Evolutionary conservation across 1,140 invertebrate species (phyloP), one percentile per base, ranked within the genome.

Genomic region (Drosophila repletoides): DNA sequence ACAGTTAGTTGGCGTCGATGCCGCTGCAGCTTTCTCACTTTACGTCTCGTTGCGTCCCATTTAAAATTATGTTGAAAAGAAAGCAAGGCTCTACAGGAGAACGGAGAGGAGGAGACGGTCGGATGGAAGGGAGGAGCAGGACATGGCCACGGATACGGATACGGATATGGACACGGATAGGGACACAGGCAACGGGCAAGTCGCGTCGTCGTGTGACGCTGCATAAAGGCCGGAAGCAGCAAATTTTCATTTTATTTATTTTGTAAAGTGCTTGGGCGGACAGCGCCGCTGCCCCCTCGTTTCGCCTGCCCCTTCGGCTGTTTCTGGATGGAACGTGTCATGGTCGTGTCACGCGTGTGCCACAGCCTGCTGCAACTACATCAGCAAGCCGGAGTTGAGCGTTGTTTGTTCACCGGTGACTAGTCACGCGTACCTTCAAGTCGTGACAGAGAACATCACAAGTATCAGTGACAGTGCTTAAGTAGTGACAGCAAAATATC

Each of bases 211-310:
- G 64, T 53, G 56, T 61, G 58, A 53, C 48, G 58, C 26, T 68
- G 65, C 65, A 68, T 61, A 68, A 58, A 59, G 63, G 70, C 80
- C 79, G 80, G 79, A 84, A 84, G 79, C 61, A 86, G 79, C 79
- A 86, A 86, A 86, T 83, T 83, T 83, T 79, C 79, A 72, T 84
- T 83, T 84, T 83, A 83, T 83, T 84, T 83, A 84, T 83, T 84
- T 83, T 84, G 70, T 65, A 84, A 84, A 83, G 79, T 84, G 79
- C 74, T 73, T 48, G 40, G 36, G 55, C 61, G 48, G 40, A 51
- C 33, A 17, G 31, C 56, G 19, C 21, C 21, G 17, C 29, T 28
- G 17, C 12, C 56, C 29, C 1, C 34, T 5, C 34, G 3, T 17
- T 1, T 9, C 9, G n/a, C 12, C 5, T 40, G 36, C 15, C 12